Conservation (phyloP, 2,113 vertebrate species). For the Phaethornis superciliosus region DNA sequence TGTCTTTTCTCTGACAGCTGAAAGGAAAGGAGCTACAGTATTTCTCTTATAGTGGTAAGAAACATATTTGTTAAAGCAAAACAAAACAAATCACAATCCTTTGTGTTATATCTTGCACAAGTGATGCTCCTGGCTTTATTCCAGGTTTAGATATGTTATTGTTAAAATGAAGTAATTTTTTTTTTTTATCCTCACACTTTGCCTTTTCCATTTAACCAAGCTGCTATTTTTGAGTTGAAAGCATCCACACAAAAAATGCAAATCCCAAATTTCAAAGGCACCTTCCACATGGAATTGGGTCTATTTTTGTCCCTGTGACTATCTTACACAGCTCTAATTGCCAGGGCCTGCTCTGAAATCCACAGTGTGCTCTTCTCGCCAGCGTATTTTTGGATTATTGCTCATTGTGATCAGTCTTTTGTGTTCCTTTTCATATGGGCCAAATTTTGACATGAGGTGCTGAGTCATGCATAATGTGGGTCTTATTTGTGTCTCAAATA, state of each 20-base stretch:
- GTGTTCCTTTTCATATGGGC: slow-evolving; percentile 50
- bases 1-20: not conserved
- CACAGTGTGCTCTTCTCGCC: not conserved
- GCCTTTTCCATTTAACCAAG: not conserved
- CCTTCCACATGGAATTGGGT: slow-evolving; percentile 37
- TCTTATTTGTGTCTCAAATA: not conserved
- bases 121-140: not conserved
- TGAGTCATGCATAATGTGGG: slow-evolving; percentile 4
- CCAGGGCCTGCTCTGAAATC: slow-evolving; percentile 43
- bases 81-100: not conserved
- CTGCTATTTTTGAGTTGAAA: slow-evolving; percentile 28
- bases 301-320: slow-evolving; percentile 59
- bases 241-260: not conserved
- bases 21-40: not conserved
- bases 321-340: slow-evolving; percentile 55
- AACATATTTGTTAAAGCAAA: not conserved
- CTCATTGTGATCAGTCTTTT: slow-evolving; percentile 65
- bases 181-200: not conserved
- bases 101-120: not conserved
- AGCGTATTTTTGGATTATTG: slow-evolving; percentile 52
- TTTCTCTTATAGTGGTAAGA: not conserved
- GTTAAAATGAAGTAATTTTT: slow-evolving; percentile 27
- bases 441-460: slow-evolving; percentile 34
- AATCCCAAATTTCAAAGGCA: slow-evolving; percentile 61
- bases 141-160: not conserved